These are phyloP conservation scores for Pammene fasciana DNA, from an alignment of 2,888 invertebrate species.

Conservation along the genomic window DNA sequence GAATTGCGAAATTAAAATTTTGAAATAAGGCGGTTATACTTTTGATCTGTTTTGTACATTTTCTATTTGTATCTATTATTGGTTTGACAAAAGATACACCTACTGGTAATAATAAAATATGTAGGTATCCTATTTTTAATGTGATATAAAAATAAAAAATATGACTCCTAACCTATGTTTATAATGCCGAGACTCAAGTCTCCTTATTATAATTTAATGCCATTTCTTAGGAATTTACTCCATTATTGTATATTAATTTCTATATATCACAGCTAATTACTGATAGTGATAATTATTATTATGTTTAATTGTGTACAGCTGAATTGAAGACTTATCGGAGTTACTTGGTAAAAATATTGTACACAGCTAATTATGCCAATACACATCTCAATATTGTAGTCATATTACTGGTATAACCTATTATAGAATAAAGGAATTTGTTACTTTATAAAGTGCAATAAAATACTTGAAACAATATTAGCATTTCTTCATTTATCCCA, in stretches of 20 bases:
- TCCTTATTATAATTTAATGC: no score
- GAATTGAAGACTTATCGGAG: background rate
- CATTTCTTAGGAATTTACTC: no score
- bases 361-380: slow-evolving; percentile 20
- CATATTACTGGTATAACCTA: background rate
- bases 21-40: no score
- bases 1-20: no score
- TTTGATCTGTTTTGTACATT: background rate
- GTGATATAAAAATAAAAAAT: no score
- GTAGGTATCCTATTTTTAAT: no score
- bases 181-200: no score
- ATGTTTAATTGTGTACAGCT: slow-evolving; percentile 6
- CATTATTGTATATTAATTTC: background rate
- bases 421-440: slow-evolving; percentile 15
- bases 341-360: slow-evolving; percentile 10
- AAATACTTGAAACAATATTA: slow-evolving; percentile 9
- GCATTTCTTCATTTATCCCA: background rate
- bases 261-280: slow-evolving; percentile 6
- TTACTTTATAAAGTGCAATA: slow-evolving; percentile 30
- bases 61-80: background rate
- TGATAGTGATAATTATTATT: slow-evolving; percentile 15
- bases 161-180: no score
- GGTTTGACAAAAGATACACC: background rate
- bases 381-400: slow-evolving; percentile 25
- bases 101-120: no score